Conservation (phyloP, 2,888 invertebrate genomes). For the Diplazon laetatorius region DNA sequence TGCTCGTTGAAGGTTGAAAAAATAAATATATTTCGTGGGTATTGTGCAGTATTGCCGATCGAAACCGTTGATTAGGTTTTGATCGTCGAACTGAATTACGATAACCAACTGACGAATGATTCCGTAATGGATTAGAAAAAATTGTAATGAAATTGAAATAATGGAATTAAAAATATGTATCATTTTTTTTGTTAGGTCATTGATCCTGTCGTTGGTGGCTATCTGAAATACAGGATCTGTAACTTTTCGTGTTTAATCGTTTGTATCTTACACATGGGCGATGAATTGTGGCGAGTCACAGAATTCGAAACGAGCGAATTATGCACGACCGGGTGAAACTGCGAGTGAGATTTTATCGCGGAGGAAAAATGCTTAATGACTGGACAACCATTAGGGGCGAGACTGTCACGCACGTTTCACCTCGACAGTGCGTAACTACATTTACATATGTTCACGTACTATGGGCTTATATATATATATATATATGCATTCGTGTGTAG, state of each 20-base stretch:
- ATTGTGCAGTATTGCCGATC: no score
- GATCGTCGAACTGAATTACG: no score
- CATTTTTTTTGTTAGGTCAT: no score
- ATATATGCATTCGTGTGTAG: no score
- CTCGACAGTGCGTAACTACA: not conserved
- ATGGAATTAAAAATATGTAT: no score
- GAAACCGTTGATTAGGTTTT: no score
- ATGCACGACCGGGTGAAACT: not conserved
- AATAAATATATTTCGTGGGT: no score
- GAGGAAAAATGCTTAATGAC: slow-evolving; percentile 32
- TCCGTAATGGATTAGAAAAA: no score
- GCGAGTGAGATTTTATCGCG: slow-evolving; percentile 27
- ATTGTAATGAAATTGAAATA: no score
- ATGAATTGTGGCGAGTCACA: slow-evolving; percentile 4
- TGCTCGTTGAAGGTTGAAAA: no score
- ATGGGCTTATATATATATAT: not conserved
- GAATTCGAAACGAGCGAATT: slow-evolving; percentile 16
- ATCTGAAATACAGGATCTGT: not conserved
- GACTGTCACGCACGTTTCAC: slow-evolving; percentile 28
- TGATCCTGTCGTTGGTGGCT: not conserved
- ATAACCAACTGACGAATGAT: no score
- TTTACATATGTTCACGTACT: no score
- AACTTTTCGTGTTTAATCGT: not conserved
- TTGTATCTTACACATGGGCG: slow-evolving; percentile 1
- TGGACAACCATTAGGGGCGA: slow-evolving; percentile 25